These are phyloP conservation scores for Oreochromis aureus DNA, from an alignment of 2,113 vertebrate species.

Conservation along the genomic window DNA sequence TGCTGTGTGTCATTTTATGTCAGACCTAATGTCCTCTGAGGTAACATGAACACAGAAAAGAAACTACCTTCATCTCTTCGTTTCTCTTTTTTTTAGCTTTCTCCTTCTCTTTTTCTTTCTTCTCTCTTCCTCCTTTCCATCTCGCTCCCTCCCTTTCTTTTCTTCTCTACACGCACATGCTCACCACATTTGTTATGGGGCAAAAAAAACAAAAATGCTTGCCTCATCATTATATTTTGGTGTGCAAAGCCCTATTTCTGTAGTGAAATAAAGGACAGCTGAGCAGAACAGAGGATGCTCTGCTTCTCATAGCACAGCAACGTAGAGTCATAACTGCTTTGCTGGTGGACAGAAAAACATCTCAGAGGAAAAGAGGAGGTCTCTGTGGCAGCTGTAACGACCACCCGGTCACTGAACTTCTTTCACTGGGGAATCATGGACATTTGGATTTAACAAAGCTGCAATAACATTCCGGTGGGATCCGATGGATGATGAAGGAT, in stretches of 20 bases:
- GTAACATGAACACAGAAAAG: background rate
- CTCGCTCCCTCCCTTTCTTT: background rate
- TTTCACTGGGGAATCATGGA: conserved; percentile 35
- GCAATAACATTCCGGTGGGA: conserved; percentile 6
- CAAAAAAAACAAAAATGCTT: conserved; percentile 49
- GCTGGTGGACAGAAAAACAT: conserved; percentile 1
- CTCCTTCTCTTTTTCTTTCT: background rate
- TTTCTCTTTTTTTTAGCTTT: background rate
- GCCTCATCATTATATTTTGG: conserved; percentile 67
- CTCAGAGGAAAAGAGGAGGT: conserved; percentile 18
- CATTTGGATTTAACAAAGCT: conserved; percentile 46
- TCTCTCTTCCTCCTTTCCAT: background rate
- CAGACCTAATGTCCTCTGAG: conserved; percentile 15
- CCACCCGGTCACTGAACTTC: conserved; percentile 30
- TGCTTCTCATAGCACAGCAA: conserved; percentile 6
- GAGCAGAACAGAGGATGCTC: conserved; percentile 32
- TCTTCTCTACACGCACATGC: background rate
- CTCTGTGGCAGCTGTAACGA: conserved; percentile 14
- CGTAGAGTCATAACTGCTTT: background rate
- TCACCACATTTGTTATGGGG: conserved; percentile 51
- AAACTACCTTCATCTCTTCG: background rate
- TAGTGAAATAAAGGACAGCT: conserved; percentile 50
- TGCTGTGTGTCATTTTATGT: conserved; percentile 53
- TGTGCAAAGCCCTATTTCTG: conserved; percentile 60
- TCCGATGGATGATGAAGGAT: background rate